A percentile compares a stretch with the other conserved stretches of the same genome.
phyloP scores from a whole-genome alignment of 2,113 vertebrate species.

The Lycocorax pyrrhopterus region DNA sequence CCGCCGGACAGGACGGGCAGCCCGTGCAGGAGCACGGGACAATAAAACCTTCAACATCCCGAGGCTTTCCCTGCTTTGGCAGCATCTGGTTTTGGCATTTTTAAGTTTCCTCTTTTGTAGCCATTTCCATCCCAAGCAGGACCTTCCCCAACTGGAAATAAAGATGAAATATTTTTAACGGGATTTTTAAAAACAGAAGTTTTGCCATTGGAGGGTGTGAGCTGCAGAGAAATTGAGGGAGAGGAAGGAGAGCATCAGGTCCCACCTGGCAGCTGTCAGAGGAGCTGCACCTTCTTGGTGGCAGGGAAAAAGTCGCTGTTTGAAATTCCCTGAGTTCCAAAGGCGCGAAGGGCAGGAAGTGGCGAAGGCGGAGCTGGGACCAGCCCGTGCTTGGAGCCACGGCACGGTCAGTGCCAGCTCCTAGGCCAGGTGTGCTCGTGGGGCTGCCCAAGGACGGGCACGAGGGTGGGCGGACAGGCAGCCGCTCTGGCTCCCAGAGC shows the following conservation, averaged over 20 bases:
- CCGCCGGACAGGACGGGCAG: rapidly evolving
- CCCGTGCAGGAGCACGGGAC: neutral
- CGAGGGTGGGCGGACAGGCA: too few species aligned
- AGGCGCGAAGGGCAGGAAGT: neutral
- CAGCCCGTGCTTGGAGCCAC: neutral
- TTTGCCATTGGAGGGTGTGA: neutral
- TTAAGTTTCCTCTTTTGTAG: neutral
- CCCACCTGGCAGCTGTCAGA: neutral
- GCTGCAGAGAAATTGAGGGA: neutral
- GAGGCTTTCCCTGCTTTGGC: neutral
- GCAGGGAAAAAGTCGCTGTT: neutral
- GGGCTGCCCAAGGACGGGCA: neutral
- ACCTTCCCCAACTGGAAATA: neutral
- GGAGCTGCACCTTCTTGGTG: too few species aligned
- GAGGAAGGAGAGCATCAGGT: neutral
- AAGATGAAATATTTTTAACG: neutral
- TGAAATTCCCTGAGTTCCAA: neutral
- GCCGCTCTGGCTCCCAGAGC: too few species aligned
- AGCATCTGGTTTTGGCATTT: neutral
- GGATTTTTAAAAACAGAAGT: neutral
- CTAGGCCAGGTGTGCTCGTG: neutral
- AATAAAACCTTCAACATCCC: neutral
- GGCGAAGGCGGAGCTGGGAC: neutral
- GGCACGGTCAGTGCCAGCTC: neutral
- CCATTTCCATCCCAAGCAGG: neutral